Evolutionary conservation across 2,797 vertebrate genomes (phyloP).

Genomic region (Anguilla pacifica): DNA sequence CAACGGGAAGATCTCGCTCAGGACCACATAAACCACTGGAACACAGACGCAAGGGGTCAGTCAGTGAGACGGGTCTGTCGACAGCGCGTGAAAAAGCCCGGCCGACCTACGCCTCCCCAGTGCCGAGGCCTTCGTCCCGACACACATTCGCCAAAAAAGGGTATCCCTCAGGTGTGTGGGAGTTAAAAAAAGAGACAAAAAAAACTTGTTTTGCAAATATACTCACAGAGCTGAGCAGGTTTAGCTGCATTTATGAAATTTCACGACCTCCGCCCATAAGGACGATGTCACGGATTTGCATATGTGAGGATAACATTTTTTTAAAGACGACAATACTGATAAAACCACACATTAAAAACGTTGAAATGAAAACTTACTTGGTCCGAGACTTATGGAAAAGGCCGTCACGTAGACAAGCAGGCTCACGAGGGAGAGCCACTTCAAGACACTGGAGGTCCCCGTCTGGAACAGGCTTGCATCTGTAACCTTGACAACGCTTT

Average conservation of each 20-base stretch:
- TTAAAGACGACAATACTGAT: background rate
- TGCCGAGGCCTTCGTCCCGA: background rate
- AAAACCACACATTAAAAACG: background rate
- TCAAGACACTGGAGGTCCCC: constrained; percentile 72
- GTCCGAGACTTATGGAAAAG: constrained; percentile 93
- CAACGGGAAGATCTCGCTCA: constrained; percentile 93
- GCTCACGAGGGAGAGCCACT: constrained; percentile 88
- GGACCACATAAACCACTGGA: constrained; percentile 90
- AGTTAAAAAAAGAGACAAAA: no score
- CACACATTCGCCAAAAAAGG: background rate
- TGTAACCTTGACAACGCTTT: constrained; percentile 28
- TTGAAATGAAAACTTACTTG: constrained; percentile 80
- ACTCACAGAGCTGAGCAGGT: background rate
- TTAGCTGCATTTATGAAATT: background rate
- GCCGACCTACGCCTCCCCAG: background rate
- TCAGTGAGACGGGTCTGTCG: constrained; percentile 16
- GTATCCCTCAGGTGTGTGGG: background rate
- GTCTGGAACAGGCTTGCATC: constrained; percentile 27
- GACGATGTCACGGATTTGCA: background rate
- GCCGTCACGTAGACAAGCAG: constrained; percentile 88
- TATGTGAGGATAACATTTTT: background rate
- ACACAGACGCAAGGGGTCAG: constrained; percentile 23
- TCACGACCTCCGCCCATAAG: background rate
- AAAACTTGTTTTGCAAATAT: background rate
- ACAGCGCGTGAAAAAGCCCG: constrained; percentile 33